Conservation (phyloP, 2,888 invertebrate genomes). For the Anarsia innoxiella region DNA sequence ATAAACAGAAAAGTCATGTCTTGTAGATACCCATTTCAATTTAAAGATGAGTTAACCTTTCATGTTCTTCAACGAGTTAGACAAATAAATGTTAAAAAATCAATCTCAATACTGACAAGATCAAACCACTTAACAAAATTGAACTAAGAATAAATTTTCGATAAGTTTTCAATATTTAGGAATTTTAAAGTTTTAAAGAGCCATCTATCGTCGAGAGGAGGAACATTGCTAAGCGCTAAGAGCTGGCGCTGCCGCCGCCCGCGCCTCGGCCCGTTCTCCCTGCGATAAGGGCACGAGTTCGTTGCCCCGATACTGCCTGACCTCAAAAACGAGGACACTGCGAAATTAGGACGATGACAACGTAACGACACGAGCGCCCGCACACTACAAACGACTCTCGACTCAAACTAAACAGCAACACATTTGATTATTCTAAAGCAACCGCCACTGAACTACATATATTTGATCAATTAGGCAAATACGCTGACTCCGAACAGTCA, state of each 20-base stretch:
- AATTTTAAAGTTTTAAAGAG: conserved; percentile 27
- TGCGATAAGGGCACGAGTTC: conserved; percentile 75
- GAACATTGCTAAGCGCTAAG: conserved; percentile 22
- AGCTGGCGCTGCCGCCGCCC: conserved; percentile 30
- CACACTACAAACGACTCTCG: conserved; percentile 39
- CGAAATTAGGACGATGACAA: conserved; percentile 76
- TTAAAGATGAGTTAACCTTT: too few relatives aligned
- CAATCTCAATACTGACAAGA: too few relatives aligned
- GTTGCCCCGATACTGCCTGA: conserved; percentile 77
- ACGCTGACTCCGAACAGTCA: conserved; percentile 66
- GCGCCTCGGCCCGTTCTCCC: conserved; percentile 40
- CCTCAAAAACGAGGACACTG: conserved; percentile 83
- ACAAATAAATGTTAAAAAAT: too few relatives aligned
- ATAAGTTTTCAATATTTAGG: too few relatives aligned
- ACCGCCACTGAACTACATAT: conserved; percentile 55
- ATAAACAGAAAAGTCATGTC: too few relatives aligned
- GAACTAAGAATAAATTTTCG: too few relatives aligned
- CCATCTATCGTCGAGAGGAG: conserved; percentile 60
- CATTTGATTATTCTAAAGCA: conserved; percentile 28
- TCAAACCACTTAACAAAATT: too few relatives aligned
- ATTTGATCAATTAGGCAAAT: conserved; percentile 75
- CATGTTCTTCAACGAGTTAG: too few relatives aligned
- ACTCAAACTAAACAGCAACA: conserved; percentile 32
- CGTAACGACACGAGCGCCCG: conserved; percentile 66
- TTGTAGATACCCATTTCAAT: too few relatives aligned